Evolutionary conservation across 1,140 invertebrate genomes (phyloP), one percentile per base, ranked within the genome.

Genomic region (Harlomillsia oculata): DNA sequence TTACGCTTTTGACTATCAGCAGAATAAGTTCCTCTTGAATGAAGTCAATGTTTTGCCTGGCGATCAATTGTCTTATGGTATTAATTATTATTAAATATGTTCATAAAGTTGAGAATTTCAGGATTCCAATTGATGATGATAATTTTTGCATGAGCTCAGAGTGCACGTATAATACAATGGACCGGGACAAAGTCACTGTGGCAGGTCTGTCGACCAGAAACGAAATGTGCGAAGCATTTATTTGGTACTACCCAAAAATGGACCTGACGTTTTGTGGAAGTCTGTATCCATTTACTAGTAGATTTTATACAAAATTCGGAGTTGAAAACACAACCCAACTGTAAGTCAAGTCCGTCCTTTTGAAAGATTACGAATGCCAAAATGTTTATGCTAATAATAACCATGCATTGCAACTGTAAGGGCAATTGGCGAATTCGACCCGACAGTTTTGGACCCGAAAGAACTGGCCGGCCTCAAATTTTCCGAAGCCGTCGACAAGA

Each of bases 1-100:
- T 70, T 79, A 82, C 65, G 78, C 82, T 69, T 76, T 80, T 14
- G 77, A 76, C 67, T 82, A 82, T 74, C 80, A 82, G 21, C 39
- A 46, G 28, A 54, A 54, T 29, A 48, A 9, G 23, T 32, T 3
- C 5, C 5, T 16, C 20, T 56, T n/a, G n/a, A n/a, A n/a, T n/a
- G n/a, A n/a, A n/a, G n/a, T n/a, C n/a, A n/a, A n/a, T n/a, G n/a
- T n/a, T 13, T 16, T 34, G 14, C 44, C 43, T 20, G 53, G 53
- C 11, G 53, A 56, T 37, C 53, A 56, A 8, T 18, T 56, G 8
- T 9, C 37, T 20, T 44, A 53, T 28, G 44, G 44, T 46, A 29
- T 25, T 8, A 9, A 11, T 25, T 9, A 23, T 20, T 25, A 46
- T 11, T 6, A 46, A 46, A 18, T 20, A n/a, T n/a, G n/a, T n/a